Base-by-base conservation (phyloP, 2,888 invertebrate genomes). In the Carterocephalus palaemon region DNA sequence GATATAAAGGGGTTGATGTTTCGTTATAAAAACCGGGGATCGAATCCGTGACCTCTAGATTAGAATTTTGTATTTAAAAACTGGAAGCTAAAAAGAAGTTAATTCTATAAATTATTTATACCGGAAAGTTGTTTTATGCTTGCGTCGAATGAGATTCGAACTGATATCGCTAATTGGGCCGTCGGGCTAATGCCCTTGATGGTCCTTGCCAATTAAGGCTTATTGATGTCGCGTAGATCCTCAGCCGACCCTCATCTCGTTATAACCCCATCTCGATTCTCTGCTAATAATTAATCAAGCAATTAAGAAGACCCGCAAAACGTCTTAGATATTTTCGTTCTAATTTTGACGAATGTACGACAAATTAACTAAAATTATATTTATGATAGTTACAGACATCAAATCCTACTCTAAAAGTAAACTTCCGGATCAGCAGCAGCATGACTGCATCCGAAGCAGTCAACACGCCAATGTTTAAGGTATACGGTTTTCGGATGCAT, bases 261-360 rank as follows among this genome's bases (percentile, higher is more conserved):
- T 77, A 73, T 70, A 80, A 83, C 82, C 82, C 80, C 73, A 73
- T 77, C 75, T 66, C 70, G 66, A 60, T 67, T 68, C 70, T 67
- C 62, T 60, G 67, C 72, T 82, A 82, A 85, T 84, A 82, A 84
- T 85, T 84, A 79, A 84, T 83, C 81, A 84, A 77, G 72, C 79
- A 81, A 84, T 85, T 84, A 80, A 70, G 61, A 66, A 73, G 66
- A 74, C 72, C 64, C 62, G 53, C 60, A 56, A 48, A 57, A 54
- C 60, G 57, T 52, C 59, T 56, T 50, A 60, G 63, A 72, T 74
- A 70, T 74, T 75, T 77, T 74, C 64, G 56, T 37, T 31, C 12
- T 37, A 45, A 45, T 37, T 45, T 31, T 29, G 15, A 4, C 17
- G 12, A 17, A 24, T n/a, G 55, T 60, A 53, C 41, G 36, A 41